Evolutionary conservation across 2,888 invertebrate species (phyloP).

Genomic region (Bombyx huttoni): DNA sequence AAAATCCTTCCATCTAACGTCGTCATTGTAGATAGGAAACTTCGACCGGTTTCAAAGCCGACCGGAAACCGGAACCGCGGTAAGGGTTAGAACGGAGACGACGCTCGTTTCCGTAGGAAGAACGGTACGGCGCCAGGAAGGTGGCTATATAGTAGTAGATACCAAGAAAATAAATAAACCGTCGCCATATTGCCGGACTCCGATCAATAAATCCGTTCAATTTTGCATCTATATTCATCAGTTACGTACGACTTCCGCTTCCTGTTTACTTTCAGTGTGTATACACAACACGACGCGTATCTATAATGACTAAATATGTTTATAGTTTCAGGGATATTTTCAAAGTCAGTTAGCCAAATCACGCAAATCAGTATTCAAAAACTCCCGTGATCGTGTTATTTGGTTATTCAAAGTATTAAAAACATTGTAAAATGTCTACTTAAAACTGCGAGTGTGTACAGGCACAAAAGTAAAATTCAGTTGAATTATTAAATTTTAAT

Average conservation of each 20-base stretch:
- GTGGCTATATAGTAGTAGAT: slow-evolving; percentile 30
- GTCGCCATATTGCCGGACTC: slow-evolving; percentile 61
- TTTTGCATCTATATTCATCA: slow-evolving; percentile 46
- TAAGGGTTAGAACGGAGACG: slow-evolving; percentile 69
- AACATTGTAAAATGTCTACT: too few relatives aligned
- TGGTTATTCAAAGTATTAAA: too few relatives aligned
- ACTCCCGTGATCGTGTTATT: too few relatives aligned
- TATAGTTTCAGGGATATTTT: not conserved
- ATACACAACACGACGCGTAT: not conserved
- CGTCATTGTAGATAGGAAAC: slow-evolving; percentile 39
- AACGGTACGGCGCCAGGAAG: slow-evolving; percentile 65
- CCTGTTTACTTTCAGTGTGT: slow-evolving; percentile 46
- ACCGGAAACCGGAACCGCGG: slow-evolving; percentile 67
- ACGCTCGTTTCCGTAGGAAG: slow-evolving; percentile 66
- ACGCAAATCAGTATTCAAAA: too few relatives aligned
- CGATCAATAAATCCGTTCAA: slow-evolving; percentile 63
- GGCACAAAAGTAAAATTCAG: too few relatives aligned
- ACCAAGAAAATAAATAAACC: slow-evolving; percentile 56
- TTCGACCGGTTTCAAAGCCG: slow-evolving; percentile 52
- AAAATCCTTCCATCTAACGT: slow-evolving; percentile 23
- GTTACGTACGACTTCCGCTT: slow-evolving; percentile 58
- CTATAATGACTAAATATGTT: not conserved
- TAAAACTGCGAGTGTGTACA: too few relatives aligned
- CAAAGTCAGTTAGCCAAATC: too few relatives aligned
- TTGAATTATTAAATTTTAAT: too few relatives aligned